These are phyloP conservation scores for Crenichthys baileyi DNA, from an alignment of 2,797 vertebrate species.

Conservation along the genomic window DNA sequence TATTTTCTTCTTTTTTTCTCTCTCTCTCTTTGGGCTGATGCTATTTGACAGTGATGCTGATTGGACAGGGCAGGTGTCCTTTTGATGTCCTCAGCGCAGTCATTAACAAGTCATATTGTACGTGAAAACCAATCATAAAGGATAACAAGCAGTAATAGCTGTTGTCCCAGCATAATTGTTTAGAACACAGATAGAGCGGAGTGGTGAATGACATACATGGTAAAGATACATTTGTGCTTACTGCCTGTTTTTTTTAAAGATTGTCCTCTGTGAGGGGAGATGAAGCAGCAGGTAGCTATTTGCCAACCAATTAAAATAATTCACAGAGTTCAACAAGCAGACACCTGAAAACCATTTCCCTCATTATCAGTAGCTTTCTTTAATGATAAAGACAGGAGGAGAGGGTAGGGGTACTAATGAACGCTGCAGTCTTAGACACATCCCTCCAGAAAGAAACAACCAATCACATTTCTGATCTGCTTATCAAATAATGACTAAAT, in stretches of 20 bases:
- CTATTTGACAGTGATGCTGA: constrained; percentile 71
- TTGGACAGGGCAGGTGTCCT: constrained; percentile 67
- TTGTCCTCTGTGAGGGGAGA: constrained; percentile 52
- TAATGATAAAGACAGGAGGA: constrained; percentile 55
- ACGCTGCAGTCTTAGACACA: constrained; percentile 39
- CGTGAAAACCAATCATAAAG: constrained; percentile 72
- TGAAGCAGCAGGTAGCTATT: constrained; percentile 62
- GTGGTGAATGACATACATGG: constrained; percentile 39
- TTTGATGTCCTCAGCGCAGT: constrained; percentile 71
- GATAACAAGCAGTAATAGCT: constrained; percentile 75
- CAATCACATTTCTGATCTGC: constrained; percentile 64
- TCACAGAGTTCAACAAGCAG: constrained; percentile 54
- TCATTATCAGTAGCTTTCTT: constrained; percentile 46
- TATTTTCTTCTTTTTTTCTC: constrained; percentile 1
- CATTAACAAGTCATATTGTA: constrained; percentile 73
- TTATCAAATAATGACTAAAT: constrained; percentile 72
- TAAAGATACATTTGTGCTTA: constrained; percentile 36
- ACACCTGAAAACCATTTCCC: constrained; percentile 57
- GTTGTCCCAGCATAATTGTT: constrained; percentile 72
- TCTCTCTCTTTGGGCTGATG: constrained; percentile 43
- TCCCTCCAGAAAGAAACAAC: constrained; percentile 53
- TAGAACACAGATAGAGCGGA: constrained; percentile 35
- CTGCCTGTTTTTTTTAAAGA: constrained; percentile 28
- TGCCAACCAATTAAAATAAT: constrained; percentile 68
- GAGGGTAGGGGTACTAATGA: constrained; percentile 45